phyloP scores from a whole-genome alignment of 2,888 invertebrate genomes.

The Ophion ellenae region DNA sequence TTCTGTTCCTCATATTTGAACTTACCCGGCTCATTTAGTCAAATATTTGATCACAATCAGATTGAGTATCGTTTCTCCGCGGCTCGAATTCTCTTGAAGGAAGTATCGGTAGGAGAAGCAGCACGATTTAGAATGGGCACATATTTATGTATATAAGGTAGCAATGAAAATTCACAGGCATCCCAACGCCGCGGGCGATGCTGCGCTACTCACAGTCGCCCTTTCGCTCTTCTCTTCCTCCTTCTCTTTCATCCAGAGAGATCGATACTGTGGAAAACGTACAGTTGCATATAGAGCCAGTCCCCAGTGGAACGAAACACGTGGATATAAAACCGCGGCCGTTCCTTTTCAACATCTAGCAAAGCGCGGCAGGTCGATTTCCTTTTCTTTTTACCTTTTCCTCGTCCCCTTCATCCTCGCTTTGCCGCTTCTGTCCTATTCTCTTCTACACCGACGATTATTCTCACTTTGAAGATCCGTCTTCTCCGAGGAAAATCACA shows the following conservation, averaged over 20 bases:
- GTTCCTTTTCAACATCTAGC: slow-evolving; percentile 38
- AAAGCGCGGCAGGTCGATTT: slow-evolving; percentile 43
- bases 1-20: no score
- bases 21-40: no score
- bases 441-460: slow-evolving; percentile 41
- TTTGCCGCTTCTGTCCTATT: slow-evolving; percentile 33
- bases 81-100: slow-evolving; percentile 11
- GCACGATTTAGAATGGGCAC: slow-evolving; percentile 43
- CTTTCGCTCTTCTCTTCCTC: slow-evolving; percentile 1
- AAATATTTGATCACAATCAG: no score
- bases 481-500: slow-evolving; percentile 34
- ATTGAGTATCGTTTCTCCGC: no score
- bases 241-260: slow-evolving; percentile 12
- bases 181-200: slow-evolving; percentile 58
- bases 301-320: slow-evolving; percentile 45
- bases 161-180: slow-evolving; percentile 64
- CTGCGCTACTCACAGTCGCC: slow-evolving; percentile 29
- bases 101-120: background rate
- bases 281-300: slow-evolving; percentile 21
- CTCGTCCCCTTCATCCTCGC: slow-evolving; percentile 39
- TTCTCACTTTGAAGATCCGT: slow-evolving; percentile 47
- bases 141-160: slow-evolving; percentile 27
- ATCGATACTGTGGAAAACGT: slow-evolving; percentile 59
- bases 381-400: slow-evolving; percentile 10
- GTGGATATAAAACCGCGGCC: slow-evolving; percentile 55